These are phyloP conservation scores for Andrena minutula DNA, from an alignment of 2,888 invertebrate species.

Conservation along the genomic window DNA sequence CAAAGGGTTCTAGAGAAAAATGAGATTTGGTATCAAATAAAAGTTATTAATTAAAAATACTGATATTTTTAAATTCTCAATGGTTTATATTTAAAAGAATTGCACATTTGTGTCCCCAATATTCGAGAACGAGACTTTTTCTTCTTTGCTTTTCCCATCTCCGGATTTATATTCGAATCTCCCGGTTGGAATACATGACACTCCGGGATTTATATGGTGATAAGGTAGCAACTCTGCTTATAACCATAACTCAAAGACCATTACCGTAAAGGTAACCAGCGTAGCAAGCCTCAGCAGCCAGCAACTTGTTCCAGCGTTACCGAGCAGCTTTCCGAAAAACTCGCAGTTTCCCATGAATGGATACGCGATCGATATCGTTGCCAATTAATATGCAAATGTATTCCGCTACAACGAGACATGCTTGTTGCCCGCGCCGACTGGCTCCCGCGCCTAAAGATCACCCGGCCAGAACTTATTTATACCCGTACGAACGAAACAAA, in stretches of 20 bases:
- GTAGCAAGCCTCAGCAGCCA: background rate
- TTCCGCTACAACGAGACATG: constrained; percentile 13
- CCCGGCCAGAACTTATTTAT: constrained; percentile 29
- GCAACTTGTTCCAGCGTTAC: background rate
- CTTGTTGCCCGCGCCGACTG: background rate
- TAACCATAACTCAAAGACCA: too few relatives aligned
- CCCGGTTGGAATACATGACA: too few relatives aligned
- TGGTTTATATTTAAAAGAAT: too few relatives aligned
- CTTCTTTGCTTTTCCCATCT: too few relatives aligned
- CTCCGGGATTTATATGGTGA: too few relatives aligned
- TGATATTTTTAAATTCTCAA: too few relatives aligned
- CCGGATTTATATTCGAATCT: too few relatives aligned
- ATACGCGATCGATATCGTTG: constrained; percentile 9
- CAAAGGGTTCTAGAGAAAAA: too few relatives aligned
- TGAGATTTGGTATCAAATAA: too few relatives aligned
- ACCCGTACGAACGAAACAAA: constrained; percentile 20
- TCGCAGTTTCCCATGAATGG: background rate
- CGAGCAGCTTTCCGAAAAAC: background rate
- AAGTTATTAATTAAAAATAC: too few relatives aligned
- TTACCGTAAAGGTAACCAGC: background rate
- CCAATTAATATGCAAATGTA: constrained; percentile 24
- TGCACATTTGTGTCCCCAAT: too few relatives aligned
- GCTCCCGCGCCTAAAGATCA: constrained; percentile 6
- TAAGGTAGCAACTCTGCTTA: background rate
- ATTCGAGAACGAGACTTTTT: too few relatives aligned